phyloP scores from a whole-genome alignment of 2,888 invertebrate genomes.

The Pseudoips prasinana region DNA sequence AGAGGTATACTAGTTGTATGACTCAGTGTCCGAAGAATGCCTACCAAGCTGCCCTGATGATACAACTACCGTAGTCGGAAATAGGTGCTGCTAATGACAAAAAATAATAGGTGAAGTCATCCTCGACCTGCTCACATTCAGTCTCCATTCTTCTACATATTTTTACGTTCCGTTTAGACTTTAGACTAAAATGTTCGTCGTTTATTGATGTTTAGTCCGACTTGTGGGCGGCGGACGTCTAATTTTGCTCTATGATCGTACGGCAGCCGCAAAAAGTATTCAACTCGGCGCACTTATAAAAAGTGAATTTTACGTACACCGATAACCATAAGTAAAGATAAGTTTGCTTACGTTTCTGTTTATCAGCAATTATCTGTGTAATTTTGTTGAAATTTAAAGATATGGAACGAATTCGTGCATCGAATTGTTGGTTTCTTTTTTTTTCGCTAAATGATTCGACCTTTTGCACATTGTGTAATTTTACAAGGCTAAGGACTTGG shows the following conservation, averaged over 20 bases:
- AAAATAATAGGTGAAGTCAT: conserved; percentile 59
- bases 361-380: conserved; percentile 35
- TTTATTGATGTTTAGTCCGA: conserved; percentile 40
- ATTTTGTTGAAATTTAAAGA: conserved; percentile 8
- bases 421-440: conserved; percentile 1
- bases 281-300: conserved; percentile 28
- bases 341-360: conserved; percentile 27
- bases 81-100: conserved; percentile 51
- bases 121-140: conserved; percentile 34
- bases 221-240: conserved; percentile 42
- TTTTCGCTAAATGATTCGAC: conserved; percentile 10
- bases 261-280: conserved; percentile 30
- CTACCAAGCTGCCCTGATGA: conserved; percentile 38
- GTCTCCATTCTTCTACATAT: conserved; percentile 34
- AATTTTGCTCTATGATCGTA: conserved; percentile 40
- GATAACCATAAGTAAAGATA: conserved; percentile 27
- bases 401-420: conserved; percentile 1
- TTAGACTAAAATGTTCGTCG: conserved; percentile 28
- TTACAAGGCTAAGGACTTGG: conserved; percentile 27
- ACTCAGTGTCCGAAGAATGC: conserved; percentile 44
- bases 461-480: conserved; percentile 25
- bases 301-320: conserved; percentile 38
- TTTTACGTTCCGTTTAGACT: conserved; percentile 28
- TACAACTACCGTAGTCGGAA: conserved; percentile 22
- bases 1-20: conserved; percentile 34